phyloP scores from a whole-genome alignment of 2,797 vertebrate genomes.

The Mareca penelope region DNA sequence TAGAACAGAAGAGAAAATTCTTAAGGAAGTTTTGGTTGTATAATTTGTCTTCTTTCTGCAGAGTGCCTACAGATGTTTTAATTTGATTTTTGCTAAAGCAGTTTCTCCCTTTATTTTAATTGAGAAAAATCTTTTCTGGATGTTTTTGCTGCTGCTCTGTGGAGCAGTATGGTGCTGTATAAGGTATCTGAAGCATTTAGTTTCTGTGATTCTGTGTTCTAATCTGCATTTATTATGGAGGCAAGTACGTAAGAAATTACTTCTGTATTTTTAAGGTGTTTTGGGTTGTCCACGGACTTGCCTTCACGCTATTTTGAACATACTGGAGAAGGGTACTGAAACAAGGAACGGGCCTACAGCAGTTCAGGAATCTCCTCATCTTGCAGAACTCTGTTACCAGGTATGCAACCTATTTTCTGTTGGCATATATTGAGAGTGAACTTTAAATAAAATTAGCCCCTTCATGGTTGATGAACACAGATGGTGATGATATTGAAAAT shows the following conservation, averaged over 20 bases:
- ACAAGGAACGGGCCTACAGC: conserved; percentile 88
- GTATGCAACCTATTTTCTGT: conserved; percentile 68
- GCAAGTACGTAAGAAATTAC: not conserved
- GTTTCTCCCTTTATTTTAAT: not conserved
- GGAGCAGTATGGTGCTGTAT: not conserved
- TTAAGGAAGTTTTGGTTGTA: not conserved
- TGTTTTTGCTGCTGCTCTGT: not conserved
- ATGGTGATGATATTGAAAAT: not conserved
- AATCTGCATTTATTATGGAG: not conserved
- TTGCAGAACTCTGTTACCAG: conserved; percentile 98
- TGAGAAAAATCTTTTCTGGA: not conserved
- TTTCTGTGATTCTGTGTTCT: not conserved
- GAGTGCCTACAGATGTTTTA: not conserved
- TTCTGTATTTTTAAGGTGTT: conserved; percentile 82
- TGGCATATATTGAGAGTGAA: not conserved
- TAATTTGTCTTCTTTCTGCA: not conserved
- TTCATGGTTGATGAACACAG: not conserved
- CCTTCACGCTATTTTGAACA: conserved; percentile 94
- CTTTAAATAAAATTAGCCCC: not conserved
- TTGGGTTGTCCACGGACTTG: conserved; percentile 95
- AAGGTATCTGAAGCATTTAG: not conserved
- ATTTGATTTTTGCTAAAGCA: not conserved
- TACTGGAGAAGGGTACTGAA: conserved; percentile 92
- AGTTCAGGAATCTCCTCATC: conserved; percentile 88
- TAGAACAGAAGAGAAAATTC: not conserved